Evolutionary conservation across 2,797 vertebrate species (phyloP), one percentile per base, ranked within the genome.

Genomic region (Acipenser transmontanus): DNA sequence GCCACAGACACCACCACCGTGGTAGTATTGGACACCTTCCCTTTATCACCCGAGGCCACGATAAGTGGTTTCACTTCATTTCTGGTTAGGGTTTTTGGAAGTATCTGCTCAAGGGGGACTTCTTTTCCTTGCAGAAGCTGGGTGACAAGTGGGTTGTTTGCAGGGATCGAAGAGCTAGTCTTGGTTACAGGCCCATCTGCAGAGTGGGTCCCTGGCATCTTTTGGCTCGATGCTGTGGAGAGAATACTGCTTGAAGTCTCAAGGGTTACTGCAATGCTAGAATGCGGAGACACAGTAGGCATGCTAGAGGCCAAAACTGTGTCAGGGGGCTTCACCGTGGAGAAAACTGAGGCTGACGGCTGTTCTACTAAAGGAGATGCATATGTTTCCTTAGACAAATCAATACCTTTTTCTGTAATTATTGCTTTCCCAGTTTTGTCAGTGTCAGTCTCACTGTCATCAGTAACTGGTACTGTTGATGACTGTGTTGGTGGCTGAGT

Each of bases 81-180:
- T 78, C 88, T 93, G 76, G 89, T 86, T 62, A 93, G 78, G 6
- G 95, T 80, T 81, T 91, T 95, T 14, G 93, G 93, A 76, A 98
- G 91, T 79, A 98, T 98, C 68, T 95, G 92, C 79, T 97, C 96
- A 77, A 96, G 72, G 0, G 95, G 94, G 66, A 98, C 92, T 5
- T 91, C 93, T 85, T 96, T 95, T 59, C 94, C 96, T 73, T 97
- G 97, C 54, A 98, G 93, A 34, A 99, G 91, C 70, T 95, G 93
- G 4, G 93, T 92, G 72, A 99, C 96, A 71, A 99, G 80, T 1
- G 96, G 95, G 79, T 98, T 98, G 84, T 95, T 97, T 47, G 93
- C 95, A 57, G 96, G 93, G 71, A 96, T 95, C 66, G 80, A 94
- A 77, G 87, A 88, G 75, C 77, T 86, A 6, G 69, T 69, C 70